These are phyloP conservation scores for Ypsolopha scabrella DNA, from an alignment of 2,888 invertebrate genomes.

Conservation along the genomic window DNA sequence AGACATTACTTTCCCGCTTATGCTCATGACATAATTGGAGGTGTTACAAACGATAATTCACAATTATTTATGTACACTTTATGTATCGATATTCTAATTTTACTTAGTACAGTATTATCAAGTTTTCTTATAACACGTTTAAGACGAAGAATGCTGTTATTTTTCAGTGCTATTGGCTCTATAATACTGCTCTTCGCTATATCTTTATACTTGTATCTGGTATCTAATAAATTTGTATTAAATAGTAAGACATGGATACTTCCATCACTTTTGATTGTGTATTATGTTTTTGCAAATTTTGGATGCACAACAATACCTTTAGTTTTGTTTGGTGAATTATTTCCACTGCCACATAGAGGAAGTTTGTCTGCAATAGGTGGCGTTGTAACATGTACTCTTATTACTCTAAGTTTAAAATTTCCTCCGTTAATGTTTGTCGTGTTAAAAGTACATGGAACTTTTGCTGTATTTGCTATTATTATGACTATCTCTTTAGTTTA, in stretches of 20 bases:
- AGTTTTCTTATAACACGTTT: constrained; percentile 32
- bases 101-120: constrained; percentile 26
- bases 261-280: constrained; percentile 25
- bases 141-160: constrained; percentile 32
- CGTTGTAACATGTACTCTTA: constrained; percentile 19
- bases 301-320: constrained; percentile 43
- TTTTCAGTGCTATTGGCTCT: constrained; percentile 29
- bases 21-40: constrained; percentile 29
- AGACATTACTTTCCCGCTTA: constrained; percentile 39
- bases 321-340: constrained; percentile 39
- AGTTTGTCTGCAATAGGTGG: constrained; percentile 28
- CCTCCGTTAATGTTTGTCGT: background rate
- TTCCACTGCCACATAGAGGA: constrained; percentile 37
- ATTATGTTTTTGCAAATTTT: constrained; percentile 35
- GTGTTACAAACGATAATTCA: background rate
- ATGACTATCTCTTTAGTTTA: constrained; percentile 14
- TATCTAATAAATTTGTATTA: constrained; percentile 17
- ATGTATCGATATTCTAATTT: constrained; percentile 33
- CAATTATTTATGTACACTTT: constrained; percentile 20
- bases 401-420: background rate
- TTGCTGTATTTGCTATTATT: constrained; percentile 8
- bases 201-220: constrained; percentile 29
- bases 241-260: constrained; percentile 25
- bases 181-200: constrained; percentile 20
- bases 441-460: background rate